Conservation (phyloP, 2,888 invertebrate genomes). For the Disparrhopalites patrizii region DNA sequence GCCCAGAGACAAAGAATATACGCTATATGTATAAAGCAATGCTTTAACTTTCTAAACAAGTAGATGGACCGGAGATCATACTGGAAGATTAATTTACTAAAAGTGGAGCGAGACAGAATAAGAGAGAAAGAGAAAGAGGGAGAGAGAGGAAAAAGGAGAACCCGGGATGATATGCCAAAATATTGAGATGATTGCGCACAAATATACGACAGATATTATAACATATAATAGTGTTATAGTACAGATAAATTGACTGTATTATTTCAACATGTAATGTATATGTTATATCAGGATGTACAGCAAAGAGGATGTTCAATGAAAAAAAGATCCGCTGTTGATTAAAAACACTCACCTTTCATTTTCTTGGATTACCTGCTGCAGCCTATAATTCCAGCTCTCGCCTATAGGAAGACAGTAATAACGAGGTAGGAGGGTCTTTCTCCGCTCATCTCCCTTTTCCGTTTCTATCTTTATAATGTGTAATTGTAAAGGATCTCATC, state of each 20-base stretch:
- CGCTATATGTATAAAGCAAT: too few species aligned
- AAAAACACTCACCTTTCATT: constrained; percentile 20
- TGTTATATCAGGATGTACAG: too few species aligned
- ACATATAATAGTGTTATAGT: neutral
- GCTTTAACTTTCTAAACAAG: too few species aligned
- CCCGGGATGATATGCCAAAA: neutral
- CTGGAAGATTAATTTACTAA: too few species aligned
- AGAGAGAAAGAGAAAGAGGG: too few species aligned
- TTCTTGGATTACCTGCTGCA: constrained; percentile 6
- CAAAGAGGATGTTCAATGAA: neutral
- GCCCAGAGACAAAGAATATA: too few species aligned
- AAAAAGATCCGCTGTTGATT: constrained; percentile 20
- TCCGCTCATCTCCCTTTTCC: neutral
- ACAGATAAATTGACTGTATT: neutral
- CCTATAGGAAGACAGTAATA: neutral
- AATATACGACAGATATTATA: neutral
- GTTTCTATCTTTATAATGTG: constrained; percentile 1
- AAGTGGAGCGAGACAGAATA: too few species aligned
- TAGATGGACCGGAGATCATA: too few species aligned
- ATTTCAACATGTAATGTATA: too few species aligned
- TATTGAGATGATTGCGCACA: neutral
- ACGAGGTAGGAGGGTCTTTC: constrained; percentile 12
- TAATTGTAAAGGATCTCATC: too few species aligned
- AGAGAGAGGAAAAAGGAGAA: too few species aligned
- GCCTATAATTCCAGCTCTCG: constrained; percentile 6